phyloP scores from a whole-genome alignment of 2,113 vertebrate species.

The Oreotrochilus melanogaster region DNA sequence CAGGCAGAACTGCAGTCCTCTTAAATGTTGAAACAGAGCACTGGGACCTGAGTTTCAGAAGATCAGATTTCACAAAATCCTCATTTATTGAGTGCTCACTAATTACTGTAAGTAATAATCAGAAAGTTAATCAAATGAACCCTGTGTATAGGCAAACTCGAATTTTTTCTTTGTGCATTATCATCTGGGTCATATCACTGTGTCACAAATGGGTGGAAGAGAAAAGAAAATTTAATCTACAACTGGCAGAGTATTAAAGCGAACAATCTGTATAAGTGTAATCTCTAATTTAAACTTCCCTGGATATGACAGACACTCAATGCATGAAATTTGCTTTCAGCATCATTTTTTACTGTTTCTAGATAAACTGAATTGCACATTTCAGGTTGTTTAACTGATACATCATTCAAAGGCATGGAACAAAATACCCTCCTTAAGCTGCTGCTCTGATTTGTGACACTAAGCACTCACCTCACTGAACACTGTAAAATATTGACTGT shows the following conservation, averaged over 20 bases:
- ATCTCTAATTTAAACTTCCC: background rate
- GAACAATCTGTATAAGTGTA: background rate
- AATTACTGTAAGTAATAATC: background rate
- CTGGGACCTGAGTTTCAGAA: background rate
- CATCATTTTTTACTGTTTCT: background rate
- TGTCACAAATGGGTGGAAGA: background rate
- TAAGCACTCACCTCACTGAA: background rate
- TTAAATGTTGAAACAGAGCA: fast-evolving
- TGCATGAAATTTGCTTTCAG: background rate
- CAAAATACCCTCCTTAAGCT: background rate
- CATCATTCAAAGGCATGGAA: background rate
- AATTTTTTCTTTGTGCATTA: background rate
- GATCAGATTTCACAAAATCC: background rate
- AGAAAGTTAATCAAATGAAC: background rate
- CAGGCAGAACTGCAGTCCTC: background rate
- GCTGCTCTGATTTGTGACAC: background rate
- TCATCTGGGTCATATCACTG: background rate
- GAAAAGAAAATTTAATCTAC: background rate
- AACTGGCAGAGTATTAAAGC: background rate
- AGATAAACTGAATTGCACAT: background rate
- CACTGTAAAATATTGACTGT: background rate
- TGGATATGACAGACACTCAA: background rate
- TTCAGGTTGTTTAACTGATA: background rate
- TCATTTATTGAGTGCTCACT: background rate
- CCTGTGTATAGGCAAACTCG: background rate